Percentiles rank a stretch among this genome's conserved stretches.
These are phyloP conservation scores for Phengaris alcon DNA, from an alignment of 2,888 invertebrate genomes.

Conservation along the genomic window DNA sequence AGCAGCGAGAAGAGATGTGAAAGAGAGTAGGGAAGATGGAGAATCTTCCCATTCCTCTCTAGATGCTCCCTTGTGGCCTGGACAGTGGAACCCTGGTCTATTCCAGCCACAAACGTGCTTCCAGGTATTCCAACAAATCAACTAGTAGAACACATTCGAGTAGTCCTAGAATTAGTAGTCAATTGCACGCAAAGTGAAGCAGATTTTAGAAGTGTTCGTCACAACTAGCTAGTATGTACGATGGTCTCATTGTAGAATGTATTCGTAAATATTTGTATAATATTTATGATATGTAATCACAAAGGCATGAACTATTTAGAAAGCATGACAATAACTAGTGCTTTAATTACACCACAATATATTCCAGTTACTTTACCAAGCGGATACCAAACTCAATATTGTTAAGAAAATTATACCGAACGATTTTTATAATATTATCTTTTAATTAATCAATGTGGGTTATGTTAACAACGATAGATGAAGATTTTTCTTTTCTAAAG, in stretches of 20 bases:
- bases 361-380: not conserved
- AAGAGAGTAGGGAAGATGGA: constrained; percentile 37
- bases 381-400: constrained; percentile 11
- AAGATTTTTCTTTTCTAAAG: not conserved
- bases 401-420: not conserved
- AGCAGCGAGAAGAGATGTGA: constrained; percentile 38
- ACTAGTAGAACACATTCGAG: constrained; percentile 63
- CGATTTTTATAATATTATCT: not conserved
- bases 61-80: constrained; percentile 66
- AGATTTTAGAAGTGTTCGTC: constrained; percentile 20
- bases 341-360: constrained; percentile 50
- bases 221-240: constrained; percentile 47
- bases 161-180: constrained; percentile 35
- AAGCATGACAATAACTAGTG: constrained; percentile 77
- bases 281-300: constrained; percentile 31
- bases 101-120: constrained; percentile 76
- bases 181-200: constrained; percentile 45
- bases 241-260: constrained; percentile 60
- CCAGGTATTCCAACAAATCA: constrained; percentile 80
- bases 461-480: not conserved
- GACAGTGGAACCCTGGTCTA: constrained; percentile 64
- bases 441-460: not conserved
- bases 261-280: constrained; percentile 40
- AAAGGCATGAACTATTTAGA: constrained; percentile 48
- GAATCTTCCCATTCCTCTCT: constrained; percentile 45